Conservation (phyloP, 2,113 vertebrate genomes). For the Castor canadensis region DNA sequence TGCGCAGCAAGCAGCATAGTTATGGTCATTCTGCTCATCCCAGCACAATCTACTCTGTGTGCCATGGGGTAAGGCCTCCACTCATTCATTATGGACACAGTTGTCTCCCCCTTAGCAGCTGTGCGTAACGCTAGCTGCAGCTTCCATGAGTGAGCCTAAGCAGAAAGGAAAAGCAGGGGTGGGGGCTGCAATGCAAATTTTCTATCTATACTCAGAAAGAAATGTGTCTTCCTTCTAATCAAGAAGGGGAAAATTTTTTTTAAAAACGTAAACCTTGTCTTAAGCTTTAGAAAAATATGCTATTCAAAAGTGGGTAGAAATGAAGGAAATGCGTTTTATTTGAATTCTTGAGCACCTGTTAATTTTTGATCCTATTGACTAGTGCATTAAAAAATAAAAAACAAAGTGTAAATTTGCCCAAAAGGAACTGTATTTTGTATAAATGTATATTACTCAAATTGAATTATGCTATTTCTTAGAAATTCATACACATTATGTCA, state of each 20-base stretch:
- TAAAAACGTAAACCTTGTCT: not conserved
- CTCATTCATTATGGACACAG: not conserved
- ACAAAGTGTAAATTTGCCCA: not conserved
- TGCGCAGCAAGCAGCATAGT: not conserved
- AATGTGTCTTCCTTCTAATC: not conserved
- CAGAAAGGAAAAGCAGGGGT: not conserved
- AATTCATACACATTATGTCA: not conserved
- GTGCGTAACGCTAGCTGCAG: not conserved
- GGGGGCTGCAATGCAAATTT: not conserved
- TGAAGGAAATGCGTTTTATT: not conserved
- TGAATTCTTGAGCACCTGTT: slow-evolving; percentile 38
- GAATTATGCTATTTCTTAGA: not conserved
- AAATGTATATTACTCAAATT: not conserved
- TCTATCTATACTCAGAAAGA: slow-evolving; percentile 22
- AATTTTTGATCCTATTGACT: not conserved
- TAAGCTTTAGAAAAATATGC: not conserved
- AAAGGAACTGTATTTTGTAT: not conserved
- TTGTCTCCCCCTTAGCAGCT: not conserved
- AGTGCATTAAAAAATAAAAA: too few species aligned
- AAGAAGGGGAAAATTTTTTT: not conserved
- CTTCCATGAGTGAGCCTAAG: not conserved
- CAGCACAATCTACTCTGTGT: not conserved
- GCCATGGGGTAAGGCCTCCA: not conserved
- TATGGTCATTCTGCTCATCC: not conserved
- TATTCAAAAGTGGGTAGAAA: not conserved